Conservation (phyloP, 92 coral and sea anemone genomes). For the Epizoanthus fatuus region DNA sequence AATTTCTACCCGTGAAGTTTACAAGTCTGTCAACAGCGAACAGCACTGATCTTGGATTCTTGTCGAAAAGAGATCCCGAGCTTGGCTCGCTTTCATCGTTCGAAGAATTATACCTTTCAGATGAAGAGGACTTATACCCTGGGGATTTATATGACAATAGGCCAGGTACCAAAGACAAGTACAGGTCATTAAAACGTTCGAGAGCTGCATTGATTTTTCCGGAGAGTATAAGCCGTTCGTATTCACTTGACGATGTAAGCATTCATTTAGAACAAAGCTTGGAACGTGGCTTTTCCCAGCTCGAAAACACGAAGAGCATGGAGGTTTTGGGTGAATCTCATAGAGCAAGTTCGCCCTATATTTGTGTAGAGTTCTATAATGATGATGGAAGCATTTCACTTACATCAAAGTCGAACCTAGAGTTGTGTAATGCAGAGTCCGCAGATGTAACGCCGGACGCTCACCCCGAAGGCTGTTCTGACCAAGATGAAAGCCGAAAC, state of each 20-base stretch:
- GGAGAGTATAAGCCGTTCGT: slow-evolving; percentile 27
- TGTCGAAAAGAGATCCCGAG: slow-evolving; percentile 35
- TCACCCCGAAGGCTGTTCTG: neutral
- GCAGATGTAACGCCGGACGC: neutral
- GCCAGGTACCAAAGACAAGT: slow-evolving; percentile 13
- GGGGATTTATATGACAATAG: slow-evolving; percentile 21
- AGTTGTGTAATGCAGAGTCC: neutral
- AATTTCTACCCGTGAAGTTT: neutral
- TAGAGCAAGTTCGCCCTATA: slow-evolving; percentile 14
- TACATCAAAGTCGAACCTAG: slow-evolving; percentile 7
- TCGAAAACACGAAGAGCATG: slow-evolving; percentile 38
- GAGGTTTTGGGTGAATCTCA: slow-evolving; percentile 10
- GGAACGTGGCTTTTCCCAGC: neutral
- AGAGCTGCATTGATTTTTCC: slow-evolving; percentile 42
- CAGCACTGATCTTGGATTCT: slow-evolving; percentile 9
- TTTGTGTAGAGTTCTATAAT: slow-evolving; percentile 33
- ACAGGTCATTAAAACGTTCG: slow-evolving; percentile 42
- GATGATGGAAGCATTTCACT: slow-evolving; percentile 43
- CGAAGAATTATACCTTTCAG: slow-evolving; percentile 7
- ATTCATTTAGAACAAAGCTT: neutral
- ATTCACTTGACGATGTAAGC: slow-evolving; percentile 38
- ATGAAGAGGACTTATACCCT: slow-evolving; percentile 13
- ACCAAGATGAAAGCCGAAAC: neutral
- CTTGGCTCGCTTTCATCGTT: slow-evolving; percentile 26
- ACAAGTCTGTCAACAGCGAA: slow-evolving; percentile 31